Conservation (phyloP, 2,797 vertebrate genomes). For the Leucoraja ocellata region DNA sequence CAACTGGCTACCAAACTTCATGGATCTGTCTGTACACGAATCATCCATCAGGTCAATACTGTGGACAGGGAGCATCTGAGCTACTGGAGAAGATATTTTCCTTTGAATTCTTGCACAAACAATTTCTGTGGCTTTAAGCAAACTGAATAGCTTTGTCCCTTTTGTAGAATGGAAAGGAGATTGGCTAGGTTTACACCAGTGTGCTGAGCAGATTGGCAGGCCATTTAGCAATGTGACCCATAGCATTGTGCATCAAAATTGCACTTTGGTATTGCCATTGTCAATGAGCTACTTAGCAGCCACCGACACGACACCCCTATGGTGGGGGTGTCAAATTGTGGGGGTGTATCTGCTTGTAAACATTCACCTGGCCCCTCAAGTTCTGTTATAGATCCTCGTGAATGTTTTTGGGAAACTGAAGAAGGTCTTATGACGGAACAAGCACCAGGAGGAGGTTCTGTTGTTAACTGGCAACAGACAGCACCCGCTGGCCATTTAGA, state of each 20-base stretch:
- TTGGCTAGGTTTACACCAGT: neutral
- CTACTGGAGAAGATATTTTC: neutral
- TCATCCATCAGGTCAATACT: neutral
- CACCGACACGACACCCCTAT: neutral
- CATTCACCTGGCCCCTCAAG: neutral
- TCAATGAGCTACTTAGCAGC: neutral
- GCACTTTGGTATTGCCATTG: neutral
- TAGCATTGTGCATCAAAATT: neutral
- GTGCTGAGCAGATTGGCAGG: neutral
- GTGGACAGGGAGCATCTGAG: neutral
- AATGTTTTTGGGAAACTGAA: neutral
- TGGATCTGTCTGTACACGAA: slow-evolving; percentile 7
- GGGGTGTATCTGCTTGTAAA: neutral
- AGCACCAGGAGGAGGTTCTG: neutral
- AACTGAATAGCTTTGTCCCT: neutral
- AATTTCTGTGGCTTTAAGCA: neutral
- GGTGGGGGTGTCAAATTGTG: neutral
- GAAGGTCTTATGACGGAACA: neutral
- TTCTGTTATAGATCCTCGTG: neutral
- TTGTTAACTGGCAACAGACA: neutral
- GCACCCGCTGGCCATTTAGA: neutral
- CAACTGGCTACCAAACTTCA: neutral
- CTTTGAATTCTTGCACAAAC: neutral
- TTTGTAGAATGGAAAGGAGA: neutral
- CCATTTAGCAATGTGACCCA: neutral